Evolutionary conservation across 2,113 vertebrate species (phyloP).

Genomic region (Chiloscyllium plagiosum): DNA sequence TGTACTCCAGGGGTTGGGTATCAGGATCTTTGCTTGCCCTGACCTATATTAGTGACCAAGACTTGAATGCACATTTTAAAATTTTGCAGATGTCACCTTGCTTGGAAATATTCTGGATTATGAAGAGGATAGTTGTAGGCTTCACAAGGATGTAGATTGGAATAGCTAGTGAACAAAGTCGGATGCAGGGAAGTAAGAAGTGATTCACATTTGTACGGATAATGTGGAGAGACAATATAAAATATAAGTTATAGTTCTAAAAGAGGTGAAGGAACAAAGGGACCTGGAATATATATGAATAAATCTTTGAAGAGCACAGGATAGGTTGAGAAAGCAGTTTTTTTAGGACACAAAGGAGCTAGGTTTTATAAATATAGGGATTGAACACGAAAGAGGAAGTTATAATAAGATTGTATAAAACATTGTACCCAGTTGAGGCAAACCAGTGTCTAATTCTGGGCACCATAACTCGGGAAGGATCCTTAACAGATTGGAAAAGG

Average conservation of each 20-base stretch:
- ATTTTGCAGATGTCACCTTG: background rate
- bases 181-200: background rate
- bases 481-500: background rate
- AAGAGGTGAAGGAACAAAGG: background rate
- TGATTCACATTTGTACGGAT: background rate
- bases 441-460: background rate
- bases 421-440: too few species aligned
- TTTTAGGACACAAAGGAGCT: background rate
- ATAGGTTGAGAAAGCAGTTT: background rate
- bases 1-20: background rate
- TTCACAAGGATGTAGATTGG: background rate
- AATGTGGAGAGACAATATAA: background rate
- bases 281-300: too few species aligned
- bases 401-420: background rate
- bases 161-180: background rate
- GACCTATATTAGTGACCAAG: background rate
- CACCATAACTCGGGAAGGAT: background rate
- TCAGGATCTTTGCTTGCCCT: background rate
- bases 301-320: background rate
- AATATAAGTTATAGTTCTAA: background rate
- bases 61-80: background rate
- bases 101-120: background rate
- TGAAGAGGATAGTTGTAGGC: background rate
- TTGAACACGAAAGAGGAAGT: background rate
- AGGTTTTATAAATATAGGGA: background rate